Conservation (phyloP, 2,113 vertebrate species). For the Edolisoma coerulescens region DNA sequence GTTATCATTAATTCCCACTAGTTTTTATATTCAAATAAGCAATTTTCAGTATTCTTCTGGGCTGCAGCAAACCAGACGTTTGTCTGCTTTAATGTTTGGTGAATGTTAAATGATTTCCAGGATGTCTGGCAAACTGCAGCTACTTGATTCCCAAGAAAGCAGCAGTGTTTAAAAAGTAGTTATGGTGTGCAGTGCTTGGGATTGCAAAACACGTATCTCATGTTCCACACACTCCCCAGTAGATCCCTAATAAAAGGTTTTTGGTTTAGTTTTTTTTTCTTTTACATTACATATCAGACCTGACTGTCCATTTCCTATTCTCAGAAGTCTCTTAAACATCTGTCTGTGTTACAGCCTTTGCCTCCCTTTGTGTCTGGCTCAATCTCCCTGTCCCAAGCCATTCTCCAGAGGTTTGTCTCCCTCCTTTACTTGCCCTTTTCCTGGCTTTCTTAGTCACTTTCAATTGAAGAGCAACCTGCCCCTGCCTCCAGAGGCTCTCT, state of each 20-base stretch:
- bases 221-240: neutral
- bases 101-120: neutral
- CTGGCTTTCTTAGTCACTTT: neutral
- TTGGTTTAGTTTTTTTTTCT: neutral
- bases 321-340: neutral
- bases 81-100: neutral
- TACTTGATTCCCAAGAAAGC: neutral
- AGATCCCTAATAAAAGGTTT: neutral
- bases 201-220: neutral
- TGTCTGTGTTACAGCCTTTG: neutral
- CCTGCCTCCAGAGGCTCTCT: neutral
- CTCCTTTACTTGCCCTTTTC: neutral
- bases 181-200: neutral
- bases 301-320: neutral
- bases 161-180: neutral
- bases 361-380: neutral
- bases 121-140: neutral
- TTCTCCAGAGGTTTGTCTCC: neutral
- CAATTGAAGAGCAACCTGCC: neutral
- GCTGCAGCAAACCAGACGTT: accelerated
- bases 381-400: neutral
- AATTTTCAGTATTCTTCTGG: neutral
- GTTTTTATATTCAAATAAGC: neutral
- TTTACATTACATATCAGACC: neutral
- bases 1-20: neutral